Evolutionary conservation across 2,888 invertebrate genomes (phyloP), one percentile per base, ranked within the genome.

Genomic region (Nebria brevicollis): DNA sequence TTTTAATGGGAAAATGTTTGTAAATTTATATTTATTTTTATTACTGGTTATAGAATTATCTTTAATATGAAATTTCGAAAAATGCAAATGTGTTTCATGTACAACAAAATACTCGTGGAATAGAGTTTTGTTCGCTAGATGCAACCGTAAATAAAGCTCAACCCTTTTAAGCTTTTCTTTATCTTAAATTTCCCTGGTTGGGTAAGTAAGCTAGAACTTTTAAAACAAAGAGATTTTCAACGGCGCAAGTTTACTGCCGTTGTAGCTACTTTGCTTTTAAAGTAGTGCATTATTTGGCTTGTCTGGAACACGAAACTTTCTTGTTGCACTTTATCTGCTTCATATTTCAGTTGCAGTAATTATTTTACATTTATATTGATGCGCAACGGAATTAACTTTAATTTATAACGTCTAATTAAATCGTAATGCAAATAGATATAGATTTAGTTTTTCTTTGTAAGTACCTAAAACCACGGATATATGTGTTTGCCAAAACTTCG

Each of bases 91-190:
- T 54, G 4, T 3, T 11, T 54, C 8, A 54, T 34, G 7, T 54
- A 54, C 13, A 54, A 54, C 8, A 54, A 54, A 8, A 54, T 8
- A 13, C 2, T 34, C 34, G 4, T 54, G 54, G 54, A 54, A 54
- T 13, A 54, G 54, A 54, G 54, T 54, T n/a, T n/a, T 54, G 66
- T 13, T n/a, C 8, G 25, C 15, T 70, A 70, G 26, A 11, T 26
- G 20, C 70, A 26, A 70, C 20, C 70, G 26, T 70, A 70, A 70
- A 70, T 70, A 70, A 66, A 70, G 70, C 25, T 7, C 70, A 13
- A 25, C 66, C 20, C 70, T 70, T 70, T 70, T 70, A 70, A 70
- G 70, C 54, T 54, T 70, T 70, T 70, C 70, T 70, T 70, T 70
- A 70, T 70, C 70, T 70, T 70, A 70, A 70, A 20, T 34, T 70